Conservation (phyloP, 2,797 vertebrate genomes). For the Pteronotus mesoamericanus region DNA sequence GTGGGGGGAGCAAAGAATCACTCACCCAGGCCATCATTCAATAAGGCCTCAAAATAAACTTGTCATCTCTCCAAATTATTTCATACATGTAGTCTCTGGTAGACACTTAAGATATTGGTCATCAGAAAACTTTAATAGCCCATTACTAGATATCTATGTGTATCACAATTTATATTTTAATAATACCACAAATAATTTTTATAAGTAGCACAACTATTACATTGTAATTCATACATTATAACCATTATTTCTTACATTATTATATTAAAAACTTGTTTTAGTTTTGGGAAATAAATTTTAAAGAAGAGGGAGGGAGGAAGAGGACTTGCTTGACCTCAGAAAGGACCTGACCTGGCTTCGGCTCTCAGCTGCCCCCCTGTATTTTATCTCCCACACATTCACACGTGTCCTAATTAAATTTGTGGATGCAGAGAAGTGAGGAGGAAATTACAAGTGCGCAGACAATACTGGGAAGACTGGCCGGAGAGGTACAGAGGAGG, state of each 20-base stretch:
- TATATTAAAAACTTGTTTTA: neutral
- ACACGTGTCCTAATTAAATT: neutral
- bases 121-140: neutral
- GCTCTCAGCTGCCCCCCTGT: neutral
- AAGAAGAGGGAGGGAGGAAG: neutral
- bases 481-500: neutral
- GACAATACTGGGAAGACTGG: neutral
- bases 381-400: neutral
- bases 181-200: neutral
- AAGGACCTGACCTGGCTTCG: neutral
- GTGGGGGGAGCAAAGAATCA: neutral
- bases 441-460: neutral
- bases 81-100: neutral
- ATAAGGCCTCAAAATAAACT: neutral
- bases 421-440: neutral
- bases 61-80: neutral
- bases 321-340: neutral
- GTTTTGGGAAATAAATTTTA: neutral
- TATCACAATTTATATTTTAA: neutral
- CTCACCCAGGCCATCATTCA: neutral
- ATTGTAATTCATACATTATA: neutral
- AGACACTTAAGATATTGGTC: neutral
- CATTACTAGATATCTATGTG: neutral
- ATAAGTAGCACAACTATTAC: neutral
- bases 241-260: neutral